These are phyloP conservation scores for Macaria liturata DNA, from an alignment of 2,888 invertebrate genomes.

Conservation along the genomic window DNA sequence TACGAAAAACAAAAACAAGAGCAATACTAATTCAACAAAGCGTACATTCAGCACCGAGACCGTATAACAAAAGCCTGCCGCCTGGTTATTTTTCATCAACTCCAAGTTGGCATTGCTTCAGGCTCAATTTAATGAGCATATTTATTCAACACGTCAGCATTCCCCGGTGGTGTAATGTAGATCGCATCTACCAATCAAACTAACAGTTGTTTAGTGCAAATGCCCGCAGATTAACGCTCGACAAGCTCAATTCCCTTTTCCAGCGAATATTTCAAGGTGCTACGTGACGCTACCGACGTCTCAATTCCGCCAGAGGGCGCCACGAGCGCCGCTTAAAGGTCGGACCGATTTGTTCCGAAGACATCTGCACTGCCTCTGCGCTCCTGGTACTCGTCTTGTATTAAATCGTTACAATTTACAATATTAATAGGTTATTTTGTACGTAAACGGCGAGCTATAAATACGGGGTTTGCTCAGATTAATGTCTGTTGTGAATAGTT, in stretches of 20 bases:
- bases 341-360: conserved; percentile 48
- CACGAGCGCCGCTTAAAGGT: conserved; percentile 46
- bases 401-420: conserved; percentile 72
- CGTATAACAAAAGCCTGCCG: no score
- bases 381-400: conserved; percentile 47
- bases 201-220: conserved; percentile 7
- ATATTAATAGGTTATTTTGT: conserved; percentile 75
- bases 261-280: conserved; percentile 24
- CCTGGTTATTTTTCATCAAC: no score
- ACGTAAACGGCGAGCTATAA: conserved; percentile 59
- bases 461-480: conserved; percentile 53
- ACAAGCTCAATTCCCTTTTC: conserved; percentile 9
- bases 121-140: no score
- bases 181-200: conserved; percentile 12
- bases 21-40: no score
- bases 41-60: no score
- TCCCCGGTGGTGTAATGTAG: conserved; percentile 5
- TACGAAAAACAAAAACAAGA: no score
- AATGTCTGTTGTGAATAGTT: conserved; percentile 51
- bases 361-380: conserved; percentile 50
- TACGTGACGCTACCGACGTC: conserved; percentile 27
- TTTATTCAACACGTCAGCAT: neutral
- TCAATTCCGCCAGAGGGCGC: conserved; percentile 36
- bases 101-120: neutral
- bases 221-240: conserved; percentile 6